Percentiles rank a stretch among this genome's conserved stretches.
These are phyloP conservation scores for Chrysoperla carnea DNA, from an alignment of 1,140 invertebrate species.

Conservation along the genomic window DNA sequence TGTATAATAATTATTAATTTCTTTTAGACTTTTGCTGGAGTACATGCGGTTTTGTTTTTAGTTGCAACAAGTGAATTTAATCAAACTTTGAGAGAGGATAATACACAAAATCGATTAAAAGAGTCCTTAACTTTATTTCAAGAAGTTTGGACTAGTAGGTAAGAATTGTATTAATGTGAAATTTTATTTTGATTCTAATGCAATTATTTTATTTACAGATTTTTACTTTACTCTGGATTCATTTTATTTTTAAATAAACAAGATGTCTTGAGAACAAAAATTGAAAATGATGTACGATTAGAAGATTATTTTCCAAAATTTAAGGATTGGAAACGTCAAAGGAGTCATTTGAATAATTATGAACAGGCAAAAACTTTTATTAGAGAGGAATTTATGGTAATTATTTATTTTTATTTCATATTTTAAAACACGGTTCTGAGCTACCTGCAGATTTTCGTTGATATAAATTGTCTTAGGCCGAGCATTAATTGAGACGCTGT, in stretches of 20 bases:
- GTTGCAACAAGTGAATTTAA: constrained; percentile 65
- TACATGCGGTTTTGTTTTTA: constrained; percentile 60
- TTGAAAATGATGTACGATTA: constrained; percentile 40
- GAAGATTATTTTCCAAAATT: constrained; percentile 48
- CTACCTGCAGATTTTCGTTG: no score
- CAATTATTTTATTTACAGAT: constrained; percentile 26
- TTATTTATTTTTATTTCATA: no score
- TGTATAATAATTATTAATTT: constrained; percentile 7
- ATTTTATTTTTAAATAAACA: constrained; percentile 74
- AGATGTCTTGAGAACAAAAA: constrained; percentile 54
- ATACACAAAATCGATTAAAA: constrained; percentile 43
- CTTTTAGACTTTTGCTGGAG: constrained; percentile 61
- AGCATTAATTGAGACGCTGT: no score
- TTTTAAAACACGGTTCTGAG: no score
- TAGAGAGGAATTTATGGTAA: constrained; percentile 26
- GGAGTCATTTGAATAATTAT: constrained; percentile 35
- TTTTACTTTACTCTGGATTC: constrained; percentile 49
- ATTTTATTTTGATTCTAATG: constrained; percentile 2
- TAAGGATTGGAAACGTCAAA: constrained; percentile 25
- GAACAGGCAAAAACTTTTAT: constrained; percentile 46
- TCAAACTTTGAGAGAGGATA: constrained; percentile 52
- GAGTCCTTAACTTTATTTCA: constrained; percentile 54
- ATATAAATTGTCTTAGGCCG: no score
- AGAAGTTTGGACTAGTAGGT: constrained; percentile 63
- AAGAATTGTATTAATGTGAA: constrained; percentile 5